Base-by-base conservation (phyloP, 2,888 invertebrate genomes). In the Fragum sueziense region DNA sequence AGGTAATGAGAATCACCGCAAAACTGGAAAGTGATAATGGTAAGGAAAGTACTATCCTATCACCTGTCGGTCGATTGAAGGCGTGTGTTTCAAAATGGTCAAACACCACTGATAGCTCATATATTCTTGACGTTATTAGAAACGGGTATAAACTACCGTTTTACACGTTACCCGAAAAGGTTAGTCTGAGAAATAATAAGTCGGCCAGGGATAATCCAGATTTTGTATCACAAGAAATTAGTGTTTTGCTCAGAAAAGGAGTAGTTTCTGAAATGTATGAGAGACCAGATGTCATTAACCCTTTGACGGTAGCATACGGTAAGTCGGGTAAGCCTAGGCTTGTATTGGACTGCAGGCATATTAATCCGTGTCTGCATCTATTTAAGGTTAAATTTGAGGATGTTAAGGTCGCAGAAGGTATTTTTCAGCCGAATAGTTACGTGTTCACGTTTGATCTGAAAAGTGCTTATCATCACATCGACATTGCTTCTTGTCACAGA, bases 361-460 rank as follows among this genome's bases (percentile, higher is more conserved):
- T 80, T 22, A 76, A 76, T 37, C 70, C 67, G 14, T 47, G 70
- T 34, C 31, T 80, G 9, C 51, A 65, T 31, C 74, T 65, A 47
- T 80, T 34, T 52, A 80, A 74, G 71, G 74, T 47, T 70, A 33
- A 47, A 52, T 77, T 52, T 69, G 80, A 80, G 33, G 59, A 80
- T 62, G 65, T 41, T 4, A 37, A 33, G 0, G 62, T 76, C 20
- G 77, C 78, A 75, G 52, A 31, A n/a, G 54, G 47, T n/a, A 76
- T 34, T 76, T 80, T 52, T 14, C 2, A 17, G 29, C 22, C 0
- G 74, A 65, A 7, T 69, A 74, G 29, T 76, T 51, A 52, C 47
- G 9, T 68, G 31, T 79, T 79, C 41, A 52, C 71, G 4, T 79
- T 75, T 68, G 79, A 79, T 57, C 41, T 71, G 17, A 69, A 27